Percentiles rank a stretch among this genome's conserved stretches.
Conservation (phyloP, 2,797 vertebrate genomes). For the Allobates femoralis region DNA sequence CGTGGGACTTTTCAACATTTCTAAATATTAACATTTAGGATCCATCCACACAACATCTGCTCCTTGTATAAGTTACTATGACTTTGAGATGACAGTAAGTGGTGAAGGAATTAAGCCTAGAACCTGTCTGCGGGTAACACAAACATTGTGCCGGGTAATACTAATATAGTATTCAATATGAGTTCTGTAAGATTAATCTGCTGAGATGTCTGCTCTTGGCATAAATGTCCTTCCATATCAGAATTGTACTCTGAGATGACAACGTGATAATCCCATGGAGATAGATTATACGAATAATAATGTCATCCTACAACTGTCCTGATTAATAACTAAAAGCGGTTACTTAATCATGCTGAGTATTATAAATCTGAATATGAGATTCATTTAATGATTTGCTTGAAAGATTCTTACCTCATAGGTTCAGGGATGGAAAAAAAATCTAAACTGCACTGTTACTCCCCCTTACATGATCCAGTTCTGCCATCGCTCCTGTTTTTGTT, state of each 20-base stretch:
- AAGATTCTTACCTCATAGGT: too few relatives aligned
- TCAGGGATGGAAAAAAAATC: too few relatives aligned
- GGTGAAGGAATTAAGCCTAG: conserved; percentile 9
- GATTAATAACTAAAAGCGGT: not conserved
- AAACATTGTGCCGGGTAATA: not conserved
- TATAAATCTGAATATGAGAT: not conserved
- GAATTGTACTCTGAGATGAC: not conserved
- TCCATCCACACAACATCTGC: conserved; percentile 7
- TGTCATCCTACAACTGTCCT: not conserved
- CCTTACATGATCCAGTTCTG: too few relatives aligned
- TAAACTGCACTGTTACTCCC: too few relatives aligned
- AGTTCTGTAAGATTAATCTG: conserved; percentile 20
- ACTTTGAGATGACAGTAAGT: not conserved
- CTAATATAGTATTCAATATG: not conserved
- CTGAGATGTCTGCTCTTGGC: not conserved
- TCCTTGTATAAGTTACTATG: conserved; percentile 28
- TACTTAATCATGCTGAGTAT: not conserved
- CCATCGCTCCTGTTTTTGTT: too few relatives aligned
- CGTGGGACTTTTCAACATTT: not conserved
- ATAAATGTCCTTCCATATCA: not conserved
- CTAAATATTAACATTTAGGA: not conserved
- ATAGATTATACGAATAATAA: not conserved
- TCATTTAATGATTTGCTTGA: not conserved
- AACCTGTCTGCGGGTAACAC: conserved; percentile 30
- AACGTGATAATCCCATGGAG: not conserved